Evolutionary conservation across 2,888 invertebrate genomes (phyloP).

Genomic region (Protophormia terraenovae): DNA sequence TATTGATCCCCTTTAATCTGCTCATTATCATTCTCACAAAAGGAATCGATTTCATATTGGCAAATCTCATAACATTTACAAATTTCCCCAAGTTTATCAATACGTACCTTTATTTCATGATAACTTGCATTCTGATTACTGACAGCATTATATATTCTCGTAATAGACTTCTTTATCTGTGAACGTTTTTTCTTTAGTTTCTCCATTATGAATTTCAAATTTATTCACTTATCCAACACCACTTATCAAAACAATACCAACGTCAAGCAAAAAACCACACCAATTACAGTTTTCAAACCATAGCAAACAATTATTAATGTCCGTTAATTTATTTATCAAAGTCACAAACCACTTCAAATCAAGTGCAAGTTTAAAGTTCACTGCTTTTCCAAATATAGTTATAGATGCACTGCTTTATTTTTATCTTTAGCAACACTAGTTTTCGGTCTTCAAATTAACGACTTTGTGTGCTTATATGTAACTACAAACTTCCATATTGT

Average conservation of each 20-base stretch:
- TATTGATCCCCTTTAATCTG: not conserved
- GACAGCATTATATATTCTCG: not conserved
- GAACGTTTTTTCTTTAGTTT: not conserved
- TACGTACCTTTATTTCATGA: slow-evolving; percentile 27
- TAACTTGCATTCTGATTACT: not conserved
- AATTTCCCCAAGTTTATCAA: slow-evolving; percentile 18
- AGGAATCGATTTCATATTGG: slow-evolving; percentile 38
- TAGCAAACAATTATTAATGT: no score
- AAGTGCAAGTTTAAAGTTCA: not conserved
- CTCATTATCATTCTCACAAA: not conserved
- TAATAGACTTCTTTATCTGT: not conserved
- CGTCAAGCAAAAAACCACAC: not conserved
- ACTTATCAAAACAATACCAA: not conserved
- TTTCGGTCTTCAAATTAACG: not conserved
- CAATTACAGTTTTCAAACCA: not conserved
- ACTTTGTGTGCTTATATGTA: no score
- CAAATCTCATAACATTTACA: slow-evolving; percentile 6
- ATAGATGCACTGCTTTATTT: not conserved
- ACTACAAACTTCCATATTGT: no score
- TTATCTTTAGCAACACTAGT: not conserved
- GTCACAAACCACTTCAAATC: not conserved
- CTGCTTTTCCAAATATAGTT: not conserved
- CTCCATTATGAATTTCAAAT: not conserved
- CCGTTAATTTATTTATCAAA: no score
- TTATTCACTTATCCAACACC: not conserved